Conservation (phyloP, 2,113 vertebrate genomes). For the Piprites chloris region DNA sequence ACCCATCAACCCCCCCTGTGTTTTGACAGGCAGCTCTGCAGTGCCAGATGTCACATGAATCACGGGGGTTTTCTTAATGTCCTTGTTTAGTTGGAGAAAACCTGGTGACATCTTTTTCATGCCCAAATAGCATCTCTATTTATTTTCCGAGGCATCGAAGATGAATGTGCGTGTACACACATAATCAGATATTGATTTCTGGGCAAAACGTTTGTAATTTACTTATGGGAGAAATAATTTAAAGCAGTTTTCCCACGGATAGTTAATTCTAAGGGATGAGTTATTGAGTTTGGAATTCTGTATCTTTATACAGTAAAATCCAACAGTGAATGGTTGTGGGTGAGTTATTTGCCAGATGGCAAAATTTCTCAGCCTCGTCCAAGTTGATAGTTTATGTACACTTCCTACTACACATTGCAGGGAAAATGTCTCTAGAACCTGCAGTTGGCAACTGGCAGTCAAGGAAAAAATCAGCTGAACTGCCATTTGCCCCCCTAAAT, state of each 20-base stretch:
- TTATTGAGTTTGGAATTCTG: constrained; percentile 19
- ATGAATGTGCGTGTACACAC: neutral
- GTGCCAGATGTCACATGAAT: neutral
- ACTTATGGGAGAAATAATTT: constrained; percentile 8
- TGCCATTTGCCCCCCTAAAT: neutral
- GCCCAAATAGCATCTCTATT: neutral
- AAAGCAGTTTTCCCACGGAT: neutral
- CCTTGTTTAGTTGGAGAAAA: neutral
- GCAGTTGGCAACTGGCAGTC: neutral
- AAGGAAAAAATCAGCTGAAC: neutral
- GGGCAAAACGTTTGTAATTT: neutral
- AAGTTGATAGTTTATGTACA: neutral
- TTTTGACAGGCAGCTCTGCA: neutral
- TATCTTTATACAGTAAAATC: neutral
- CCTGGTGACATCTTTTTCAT: neutral
- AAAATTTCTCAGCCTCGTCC: constrained; percentile 8
- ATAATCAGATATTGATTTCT: constrained; percentile 33
- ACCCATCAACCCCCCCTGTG: neutral
- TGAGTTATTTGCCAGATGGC: constrained; percentile 38
- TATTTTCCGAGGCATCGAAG: neutral
- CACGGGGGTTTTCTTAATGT: neutral
- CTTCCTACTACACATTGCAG: neutral
- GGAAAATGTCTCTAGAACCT: neutral
- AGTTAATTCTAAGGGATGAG: neutral
- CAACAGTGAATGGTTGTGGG: neutral